Evolutionary conservation across 2,888 invertebrate species (phyloP), one percentile per base, ranked within the genome.

Genomic region (Hirtodrosophila trivittata): DNA sequence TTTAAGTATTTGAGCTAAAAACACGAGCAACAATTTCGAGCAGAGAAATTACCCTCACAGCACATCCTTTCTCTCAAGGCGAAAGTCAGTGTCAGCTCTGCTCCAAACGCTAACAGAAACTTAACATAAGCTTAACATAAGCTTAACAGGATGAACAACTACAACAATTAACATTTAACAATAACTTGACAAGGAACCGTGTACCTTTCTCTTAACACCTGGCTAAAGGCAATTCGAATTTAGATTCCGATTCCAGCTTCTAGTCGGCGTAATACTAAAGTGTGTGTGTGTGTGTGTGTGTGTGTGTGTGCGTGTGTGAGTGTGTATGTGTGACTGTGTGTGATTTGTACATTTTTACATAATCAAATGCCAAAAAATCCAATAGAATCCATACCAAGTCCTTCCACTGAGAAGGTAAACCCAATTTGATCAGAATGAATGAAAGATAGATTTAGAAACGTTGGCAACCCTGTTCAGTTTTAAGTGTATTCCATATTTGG

Each of bases 171-270:
- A n/a, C n/a, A n/a, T n/a, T n/a, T n/a, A 59, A 69, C 64, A 69
- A 60, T 57, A 70, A 69, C 41, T 51, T 51, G 62, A 77, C 58
- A 87, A 85, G 88, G 77, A 89, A 89, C 86, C 87, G 76, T 84
- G 89, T 89, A 89, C 90, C 89, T n/a, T n/a, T 89, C 89, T 86
- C 60, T 37, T 21, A 54, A 62, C 25, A 65, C 54, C 62, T 70
- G 57, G 39, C 66, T 66, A 58, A 52, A 38, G 55, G 49, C 67
- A 59, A 58, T 43, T 68, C 70, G 58, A 70, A 72, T 71, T 71
- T 68, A 72, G 51, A 72, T 60, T 72, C 54, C 50, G 73, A 69
- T 69, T 55, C 60, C 69, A 66, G 60, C 72, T 54, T 46, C 52
- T 67, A 73, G 62, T 73, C 52, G 52, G 62, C 45, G 10, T 60